A percentile compares a stretch with the other conserved stretches of the same genome.
Evolutionary conservation across 1,140 invertebrate genomes (phyloP).

Genomic region (Rhizoglyphus robini): DNA sequence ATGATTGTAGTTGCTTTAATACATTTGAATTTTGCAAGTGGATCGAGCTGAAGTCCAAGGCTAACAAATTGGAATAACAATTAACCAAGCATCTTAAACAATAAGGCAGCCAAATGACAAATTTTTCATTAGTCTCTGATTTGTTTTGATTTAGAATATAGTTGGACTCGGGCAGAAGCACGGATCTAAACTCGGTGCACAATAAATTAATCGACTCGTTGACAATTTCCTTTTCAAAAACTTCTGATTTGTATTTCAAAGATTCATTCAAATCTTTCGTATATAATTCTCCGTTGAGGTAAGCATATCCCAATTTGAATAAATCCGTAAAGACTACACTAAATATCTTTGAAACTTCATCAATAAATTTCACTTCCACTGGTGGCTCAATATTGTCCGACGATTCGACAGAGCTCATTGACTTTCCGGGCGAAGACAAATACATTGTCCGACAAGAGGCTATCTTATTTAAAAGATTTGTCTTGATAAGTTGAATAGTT

Average conservation of each 20-base stretch:
- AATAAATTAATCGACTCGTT: slow-evolving; percentile 49
- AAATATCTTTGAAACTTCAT: slow-evolving; percentile 54
- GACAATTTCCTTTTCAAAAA: slow-evolving; percentile 40
- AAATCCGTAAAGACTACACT: slow-evolving; percentile 60
- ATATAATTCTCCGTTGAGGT: slow-evolving; percentile 67
- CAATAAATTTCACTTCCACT: slow-evolving; percentile 50
- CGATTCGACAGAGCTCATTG: not conserved
- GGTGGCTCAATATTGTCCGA: slow-evolving; percentile 26
- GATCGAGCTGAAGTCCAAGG: slow-evolving; percentile 51
- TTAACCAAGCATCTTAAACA: slow-evolving; percentile 52
- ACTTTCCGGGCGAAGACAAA: slow-evolving; percentile 32
- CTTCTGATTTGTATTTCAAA: slow-evolving; percentile 19
- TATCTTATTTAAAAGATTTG: slow-evolving; percentile 53
- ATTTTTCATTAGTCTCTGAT: slow-evolving; percentile 26
- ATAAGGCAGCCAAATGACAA: slow-evolving; percentile 57
- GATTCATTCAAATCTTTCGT: slow-evolving; percentile 40
- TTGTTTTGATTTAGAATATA: slow-evolving; percentile 26
- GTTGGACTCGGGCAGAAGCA: slow-evolving; percentile 46
- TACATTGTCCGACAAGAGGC: slow-evolving; percentile 45
- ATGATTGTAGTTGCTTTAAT: slow-evolving; percentile 60
- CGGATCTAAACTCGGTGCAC: slow-evolving; percentile 47
- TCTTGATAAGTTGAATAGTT: slow-evolving; percentile 60
- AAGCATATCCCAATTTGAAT: slow-evolving; percentile 75
- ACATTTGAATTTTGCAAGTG: slow-evolving; percentile 38
- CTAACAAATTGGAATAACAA: slow-evolving; percentile 31